Evolutionary conservation across 2,797 vertebrate genomes (phyloP), one percentile per base, ranked within the genome.

Genomic region (Falco rusticolus): DNA sequence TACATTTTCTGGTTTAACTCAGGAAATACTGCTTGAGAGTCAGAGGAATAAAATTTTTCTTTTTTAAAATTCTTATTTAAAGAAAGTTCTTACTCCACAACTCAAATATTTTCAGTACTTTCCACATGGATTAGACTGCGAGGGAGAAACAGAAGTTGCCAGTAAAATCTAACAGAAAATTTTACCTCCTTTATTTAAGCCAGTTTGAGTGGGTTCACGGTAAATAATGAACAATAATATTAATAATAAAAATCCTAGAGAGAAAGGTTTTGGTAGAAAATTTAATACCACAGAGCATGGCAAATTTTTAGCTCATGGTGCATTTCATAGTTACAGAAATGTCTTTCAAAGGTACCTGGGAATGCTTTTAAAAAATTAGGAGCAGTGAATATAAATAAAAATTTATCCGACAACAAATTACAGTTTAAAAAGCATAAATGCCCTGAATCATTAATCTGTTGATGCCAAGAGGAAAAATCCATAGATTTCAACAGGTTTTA

Each of bases 1-100:
- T 95, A 74, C 53, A 87, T 93, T 95, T 94, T 93, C 68, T 83
- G 66, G 43, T 90, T 82, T 94, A 91, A 88, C 84, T 95, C 80
- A 41, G 89, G 65, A 96, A 95, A 91, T 70, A 90, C 45, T 75
- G 19, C 41, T 75, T 90, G 54, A 97, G 48, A 84, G 18, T 59
- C 59, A 69, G 33, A 94, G 37, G 54, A 82, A 77, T 92, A 81
- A 77, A 28, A 16, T 88, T 51, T 83, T 56, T 34, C 37, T 79
- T 53, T 91, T 90, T 68, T 47, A 21, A 45, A 34, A 37, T 13
- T 34, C 28, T 6, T 79, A 24, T 84, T 64, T 68, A 19, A 90
- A 80, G 19, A 60, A 48, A 66, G 48, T 56, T 60, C 8, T 63
- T 90, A 43, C 64, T 78, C 11, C 8, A 20, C 16, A 39, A 64